phyloP scores from a whole-genome alignment of 2,888 invertebrate genomes.

The Lithophane semibrunnea region DNA sequence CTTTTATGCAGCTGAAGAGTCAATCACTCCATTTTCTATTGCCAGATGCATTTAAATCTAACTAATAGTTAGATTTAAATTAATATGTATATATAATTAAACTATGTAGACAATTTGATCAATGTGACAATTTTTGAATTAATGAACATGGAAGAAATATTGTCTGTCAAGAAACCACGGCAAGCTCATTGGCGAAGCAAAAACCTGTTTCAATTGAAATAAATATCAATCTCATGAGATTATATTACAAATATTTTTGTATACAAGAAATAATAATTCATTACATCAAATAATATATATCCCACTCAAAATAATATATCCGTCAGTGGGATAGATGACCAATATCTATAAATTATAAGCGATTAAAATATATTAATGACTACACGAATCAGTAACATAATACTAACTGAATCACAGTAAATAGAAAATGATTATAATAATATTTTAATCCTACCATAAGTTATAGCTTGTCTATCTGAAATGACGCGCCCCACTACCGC shows the following conservation, averaged over 20 bases:
- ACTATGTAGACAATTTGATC: constrained; percentile 25
- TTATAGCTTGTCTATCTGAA: constrained; percentile 19
- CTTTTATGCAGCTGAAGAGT: constrained; percentile 29
- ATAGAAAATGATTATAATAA: constrained; percentile 78
- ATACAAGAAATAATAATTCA: constrained; percentile 58
- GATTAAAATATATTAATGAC: constrained; percentile 75
- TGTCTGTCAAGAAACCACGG: constrained; percentile 48
- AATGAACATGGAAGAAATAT: constrained; percentile 28
- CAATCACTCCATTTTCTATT: constrained; percentile 23
- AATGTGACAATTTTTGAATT: constrained; percentile 12
- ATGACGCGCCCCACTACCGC: too few species aligned
- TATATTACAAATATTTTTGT: constrained; percentile 50
- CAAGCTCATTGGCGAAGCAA: constrained; percentile 65
- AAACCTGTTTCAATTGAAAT: constrained; percentile 46
- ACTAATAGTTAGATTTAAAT: too few species aligned
- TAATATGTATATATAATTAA: not conserved
- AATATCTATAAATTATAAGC: constrained; percentile 69
- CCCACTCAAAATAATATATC: constrained; percentile 67
- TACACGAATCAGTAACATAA: constrained; percentile 77
- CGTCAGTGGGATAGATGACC: constrained; percentile 57
- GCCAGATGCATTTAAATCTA: constrained; percentile 22
- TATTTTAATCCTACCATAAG: constrained; percentile 68
- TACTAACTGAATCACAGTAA: constrained; percentile 88
- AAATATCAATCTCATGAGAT: constrained; percentile 52
- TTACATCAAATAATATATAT: constrained; percentile 64